phyloP scores from a whole-genome alignment of 2,113 vertebrate species.

The Rhinolophus sinicus region DNA sequence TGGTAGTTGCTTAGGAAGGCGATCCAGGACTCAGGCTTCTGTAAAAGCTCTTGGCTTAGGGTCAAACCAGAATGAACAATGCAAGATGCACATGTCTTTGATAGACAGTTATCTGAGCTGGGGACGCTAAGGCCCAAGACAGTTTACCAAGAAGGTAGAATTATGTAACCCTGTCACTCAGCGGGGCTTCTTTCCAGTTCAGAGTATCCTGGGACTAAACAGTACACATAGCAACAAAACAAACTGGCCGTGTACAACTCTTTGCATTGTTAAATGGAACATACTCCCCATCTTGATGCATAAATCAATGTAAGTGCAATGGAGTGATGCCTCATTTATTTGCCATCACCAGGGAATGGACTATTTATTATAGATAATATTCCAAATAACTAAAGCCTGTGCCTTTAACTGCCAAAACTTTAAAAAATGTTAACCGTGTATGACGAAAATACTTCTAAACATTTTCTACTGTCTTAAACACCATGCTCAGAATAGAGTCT shows the following conservation, averaged over 20 bases:
- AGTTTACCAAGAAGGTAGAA: constrained; percentile 56
- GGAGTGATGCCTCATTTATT: constrained; percentile 58
- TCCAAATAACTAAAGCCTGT: constrained; percentile 49
- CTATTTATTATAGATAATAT: constrained; percentile 60
- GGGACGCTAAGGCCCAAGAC: constrained; percentile 38
- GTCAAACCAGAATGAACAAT: constrained; percentile 61
- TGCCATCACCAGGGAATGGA: constrained; percentile 35
- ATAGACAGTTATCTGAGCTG: constrained; percentile 50
- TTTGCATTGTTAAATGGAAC: constrained; percentile 46
- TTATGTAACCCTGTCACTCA: constrained; percentile 58
- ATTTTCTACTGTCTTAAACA: constrained; percentile 20
- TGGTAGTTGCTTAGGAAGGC: not conserved
- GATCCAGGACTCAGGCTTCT: constrained; percentile 48
- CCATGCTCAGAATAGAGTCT: not conserved
- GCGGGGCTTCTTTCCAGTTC: constrained; percentile 54
- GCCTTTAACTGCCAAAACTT: constrained; percentile 53
- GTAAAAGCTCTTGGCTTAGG: constrained; percentile 44
- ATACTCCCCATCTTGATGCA: not conserved
- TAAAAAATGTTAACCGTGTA: constrained; percentile 34
- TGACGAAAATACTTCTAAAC: constrained; percentile 48
- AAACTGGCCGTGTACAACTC: not conserved
- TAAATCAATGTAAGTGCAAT: constrained; percentile 44
- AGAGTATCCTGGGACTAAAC: constrained; percentile 58
- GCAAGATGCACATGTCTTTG: not conserved
- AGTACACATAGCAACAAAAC: constrained; percentile 75